A percentile compares a stretch with the other conserved stretches of the same genome.
Evolutionary conservation across 2,797 vertebrate genomes (phyloP).

Genomic region (Enteromius unitaeniatus): DNA sequence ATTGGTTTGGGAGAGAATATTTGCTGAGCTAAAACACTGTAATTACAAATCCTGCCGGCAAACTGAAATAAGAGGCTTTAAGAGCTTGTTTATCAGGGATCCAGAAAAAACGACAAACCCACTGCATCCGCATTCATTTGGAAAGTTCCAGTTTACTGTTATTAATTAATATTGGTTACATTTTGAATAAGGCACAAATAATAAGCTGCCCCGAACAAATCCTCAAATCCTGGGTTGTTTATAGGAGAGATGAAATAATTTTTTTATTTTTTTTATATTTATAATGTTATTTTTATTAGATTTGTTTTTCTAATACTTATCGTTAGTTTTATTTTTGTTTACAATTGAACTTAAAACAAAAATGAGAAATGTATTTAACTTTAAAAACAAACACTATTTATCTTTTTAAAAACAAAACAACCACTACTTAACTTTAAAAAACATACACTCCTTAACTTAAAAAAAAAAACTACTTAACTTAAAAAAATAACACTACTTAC

Average conservation of each 20-base stretch:
- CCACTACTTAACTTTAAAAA: no score
- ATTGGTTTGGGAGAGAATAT: slow-evolving; percentile 25
- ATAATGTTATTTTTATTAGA: not conserved
- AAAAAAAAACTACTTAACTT: no score
- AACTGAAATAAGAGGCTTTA: not conserved
- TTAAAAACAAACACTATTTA: no score
- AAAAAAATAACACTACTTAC: no score
- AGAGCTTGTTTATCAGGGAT: not conserved
- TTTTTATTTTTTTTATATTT: no score
- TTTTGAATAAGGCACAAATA: not conserved
- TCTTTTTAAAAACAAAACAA: no score
- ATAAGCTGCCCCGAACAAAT: not conserved
- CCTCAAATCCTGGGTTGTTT: not conserved
- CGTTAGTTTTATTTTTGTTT: not conserved
- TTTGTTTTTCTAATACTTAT: not conserved
- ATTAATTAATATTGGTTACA: not conserved
- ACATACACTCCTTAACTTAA: accelerated
- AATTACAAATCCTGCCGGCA: slow-evolving; percentile 15
- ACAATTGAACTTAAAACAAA: not conserved
- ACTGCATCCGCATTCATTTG: not conserved
- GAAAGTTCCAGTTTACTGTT: not conserved
- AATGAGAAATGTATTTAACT: not conserved
- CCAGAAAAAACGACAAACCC: not conserved
- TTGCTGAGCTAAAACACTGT: slow-evolving; percentile 36
- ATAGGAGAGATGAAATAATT: not conserved